Percentiles rank a stretch among this genome's conserved stretches.
phyloP scores from a whole-genome alignment of 1,140 invertebrate species.

The Pachypeltis micranthus region DNA sequence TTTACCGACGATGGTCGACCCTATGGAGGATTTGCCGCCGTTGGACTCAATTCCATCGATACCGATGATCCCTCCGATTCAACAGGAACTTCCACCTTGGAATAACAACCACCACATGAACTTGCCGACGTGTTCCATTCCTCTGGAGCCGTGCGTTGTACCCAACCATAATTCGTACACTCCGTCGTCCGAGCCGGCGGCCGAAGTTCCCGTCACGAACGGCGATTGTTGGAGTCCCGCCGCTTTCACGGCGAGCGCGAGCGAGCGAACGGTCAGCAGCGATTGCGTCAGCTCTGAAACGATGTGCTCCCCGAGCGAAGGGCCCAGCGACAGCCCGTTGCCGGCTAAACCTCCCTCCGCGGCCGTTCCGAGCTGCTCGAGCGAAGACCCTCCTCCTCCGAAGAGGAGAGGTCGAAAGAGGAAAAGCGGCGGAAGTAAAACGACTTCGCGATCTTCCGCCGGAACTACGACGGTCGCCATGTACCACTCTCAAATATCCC shows the following conservation, averaged over 20 bases:
- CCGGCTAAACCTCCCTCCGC: constrained; percentile 8
- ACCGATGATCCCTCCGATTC: constrained; percentile 8
- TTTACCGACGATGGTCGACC: background rate
- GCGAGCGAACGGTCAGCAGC: constrained; percentile 29
- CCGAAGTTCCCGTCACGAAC: constrained; percentile 19
- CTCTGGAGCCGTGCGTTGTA: constrained; percentile 2
- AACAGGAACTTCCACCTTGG: background rate
- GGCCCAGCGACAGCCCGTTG: constrained; percentile 16
- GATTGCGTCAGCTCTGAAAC: constrained; percentile 28
- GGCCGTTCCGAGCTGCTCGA: background rate
- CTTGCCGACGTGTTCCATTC: background rate
- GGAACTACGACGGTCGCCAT: constrained; percentile 29
- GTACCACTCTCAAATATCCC: constrained; percentile 45
- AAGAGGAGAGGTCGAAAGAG: constrained; percentile 25
- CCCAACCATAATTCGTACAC: constrained; percentile 12
- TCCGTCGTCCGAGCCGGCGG: constrained; percentile 14
- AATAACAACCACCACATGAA: constrained; percentile 15
- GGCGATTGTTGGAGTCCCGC: constrained; percentile 26
- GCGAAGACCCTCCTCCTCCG: constrained; percentile 9
- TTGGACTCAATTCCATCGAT: background rate
- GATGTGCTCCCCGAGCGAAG: constrained; percentile 28
- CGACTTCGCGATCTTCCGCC: background rate
- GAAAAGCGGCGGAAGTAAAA: constrained; percentile 17
- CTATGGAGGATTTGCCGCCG: background rate
- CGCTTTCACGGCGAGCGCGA: constrained; percentile 22